These are phyloP conservation scores for Cynaeus angustus DNA, from an alignment of 2,888 invertebrate genomes.

Conservation along the genomic window DNA sequence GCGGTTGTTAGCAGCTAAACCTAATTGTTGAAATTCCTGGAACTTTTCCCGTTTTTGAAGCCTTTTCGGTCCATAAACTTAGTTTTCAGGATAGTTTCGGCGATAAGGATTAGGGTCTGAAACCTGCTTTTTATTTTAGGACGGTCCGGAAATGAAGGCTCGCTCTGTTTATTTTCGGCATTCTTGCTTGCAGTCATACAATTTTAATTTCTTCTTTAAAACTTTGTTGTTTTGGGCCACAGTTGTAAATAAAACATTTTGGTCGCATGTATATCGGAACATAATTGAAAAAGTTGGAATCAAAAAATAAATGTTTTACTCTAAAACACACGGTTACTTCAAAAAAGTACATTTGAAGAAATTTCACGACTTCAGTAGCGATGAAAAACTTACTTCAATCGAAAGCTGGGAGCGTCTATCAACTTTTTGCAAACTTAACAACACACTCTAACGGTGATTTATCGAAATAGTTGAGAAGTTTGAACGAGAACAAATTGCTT, in stretches of 20 bases:
- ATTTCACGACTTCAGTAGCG: too few relatives aligned
- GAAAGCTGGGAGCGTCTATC: constrained; percentile 30
- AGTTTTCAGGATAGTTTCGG: constrained; percentile 41
- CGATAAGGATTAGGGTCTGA: constrained; percentile 36
- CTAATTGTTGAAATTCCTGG: constrained; percentile 38
- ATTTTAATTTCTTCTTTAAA: constrained; percentile 38
- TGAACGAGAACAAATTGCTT: constrained; percentile 27
- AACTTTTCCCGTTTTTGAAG: constrained; percentile 40
- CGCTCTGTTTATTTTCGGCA: constrained; percentile 12
- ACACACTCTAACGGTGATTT: constrained; percentile 43
- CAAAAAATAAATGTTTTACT: constrained; percentile 33
- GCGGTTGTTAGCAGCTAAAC: constrained; percentile 31
- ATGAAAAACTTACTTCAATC: constrained; percentile 22
- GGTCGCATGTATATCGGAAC: constrained; percentile 26
- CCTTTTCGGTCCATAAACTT: constrained; percentile 38
- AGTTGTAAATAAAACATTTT: constrained; percentile 38
- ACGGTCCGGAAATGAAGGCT: constrained; percentile 19
- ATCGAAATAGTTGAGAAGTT: constrained; percentile 35
- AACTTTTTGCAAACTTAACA: constrained; percentile 40
- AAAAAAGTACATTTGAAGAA: neutral
- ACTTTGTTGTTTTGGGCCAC: constrained; percentile 8
- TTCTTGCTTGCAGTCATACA: constrained; percentile 28
- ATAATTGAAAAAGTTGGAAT: constrained; percentile 44
- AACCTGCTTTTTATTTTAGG: constrained; percentile 24
- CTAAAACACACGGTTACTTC: constrained; percentile 1